Evolutionary conservation across 2,797 vertebrate genomes (phyloP).

Genomic region (Moxostoma hubbsi): DNA sequence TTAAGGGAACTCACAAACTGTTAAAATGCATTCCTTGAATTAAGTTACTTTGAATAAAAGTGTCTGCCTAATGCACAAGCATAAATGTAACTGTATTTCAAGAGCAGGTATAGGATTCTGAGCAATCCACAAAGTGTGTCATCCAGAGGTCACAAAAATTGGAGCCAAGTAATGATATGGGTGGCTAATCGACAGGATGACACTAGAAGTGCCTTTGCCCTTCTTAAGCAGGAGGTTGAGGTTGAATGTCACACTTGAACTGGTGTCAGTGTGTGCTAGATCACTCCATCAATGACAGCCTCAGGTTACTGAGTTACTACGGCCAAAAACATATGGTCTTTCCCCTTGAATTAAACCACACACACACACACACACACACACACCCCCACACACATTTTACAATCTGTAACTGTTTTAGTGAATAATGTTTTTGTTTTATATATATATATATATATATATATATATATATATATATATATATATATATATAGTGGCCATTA

Average conservation of each 20-base stretch:
- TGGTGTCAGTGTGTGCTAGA: slow-evolving; percentile 59
- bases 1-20: too few relatives aligned
- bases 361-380: slow-evolving; percentile 20
- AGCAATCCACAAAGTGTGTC: slow-evolving; percentile 8
- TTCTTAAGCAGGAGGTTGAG: slow-evolving; percentile 31
- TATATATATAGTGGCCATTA: too few relatives aligned
- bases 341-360: slow-evolving; percentile 28
- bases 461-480: too few relatives aligned
- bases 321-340: slow-evolving; percentile 42
- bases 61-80: too few relatives aligned
- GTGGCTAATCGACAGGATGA: slow-evolving; percentile 42
- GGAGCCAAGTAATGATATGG: slow-evolving; percentile 35
- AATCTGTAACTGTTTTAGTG: background rate
- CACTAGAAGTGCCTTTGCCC: slow-evolving; percentile 50
- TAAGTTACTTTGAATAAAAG: too few relatives aligned
- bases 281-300: slow-evolving; percentile 63
- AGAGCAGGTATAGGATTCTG: background rate
- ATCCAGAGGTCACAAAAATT: slow-evolving; percentile 39
- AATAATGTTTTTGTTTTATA: too few relatives aligned
- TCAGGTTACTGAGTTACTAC: slow-evolving; percentile 58
- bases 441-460: too few relatives aligned
- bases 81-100: background rate
- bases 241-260: slow-evolving; percentile 49
- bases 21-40: too few relatives aligned
- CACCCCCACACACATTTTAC: background rate